These are phyloP conservation scores for Enteromius thamalakanensis DNA, from an alignment of 2,797 vertebrate genomes.

Conservation along the genomic window DNA sequence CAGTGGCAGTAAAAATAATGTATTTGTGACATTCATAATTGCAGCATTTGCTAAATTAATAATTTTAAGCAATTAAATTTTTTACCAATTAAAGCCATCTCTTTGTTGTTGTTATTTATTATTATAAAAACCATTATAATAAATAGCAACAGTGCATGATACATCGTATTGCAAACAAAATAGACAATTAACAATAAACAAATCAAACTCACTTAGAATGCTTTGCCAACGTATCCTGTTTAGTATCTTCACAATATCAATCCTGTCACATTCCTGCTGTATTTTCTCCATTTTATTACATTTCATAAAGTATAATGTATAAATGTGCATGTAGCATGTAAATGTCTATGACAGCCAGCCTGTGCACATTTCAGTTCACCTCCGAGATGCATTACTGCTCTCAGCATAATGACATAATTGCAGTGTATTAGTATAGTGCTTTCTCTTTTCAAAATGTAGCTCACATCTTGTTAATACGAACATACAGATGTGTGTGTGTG, in stretches of 20 bases:
- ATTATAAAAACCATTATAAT: not conserved
- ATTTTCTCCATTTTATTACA: not conserved
- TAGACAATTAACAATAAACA: not conserved
- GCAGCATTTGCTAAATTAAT: not conserved
- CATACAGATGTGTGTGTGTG: not conserved
- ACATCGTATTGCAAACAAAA: not conserved
- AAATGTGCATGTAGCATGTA: not conserved
- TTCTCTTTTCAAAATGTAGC: conserved; percentile 19
- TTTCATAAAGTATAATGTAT: not conserved
- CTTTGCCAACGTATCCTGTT: not conserved
- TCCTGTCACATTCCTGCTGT: not conserved
- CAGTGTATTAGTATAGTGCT: conserved; percentile 18
- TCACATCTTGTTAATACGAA: not conserved
- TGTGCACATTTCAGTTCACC: not conserved
- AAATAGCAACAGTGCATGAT: too few relatives aligned
- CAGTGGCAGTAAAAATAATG: not conserved
- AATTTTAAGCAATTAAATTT: not conserved
- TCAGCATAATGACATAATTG: conserved; percentile 18
- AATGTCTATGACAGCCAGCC: not conserved
- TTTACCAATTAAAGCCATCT: not conserved
- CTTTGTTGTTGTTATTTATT: not conserved
- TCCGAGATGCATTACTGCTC: not conserved
- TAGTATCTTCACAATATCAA: not conserved
- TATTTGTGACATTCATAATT: not conserved
- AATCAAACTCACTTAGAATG: not conserved